These are phyloP conservation scores for Troglohyphantes excavatus DNA, from an alignment of 2,888 invertebrate species.

Conservation along the genomic window DNA sequence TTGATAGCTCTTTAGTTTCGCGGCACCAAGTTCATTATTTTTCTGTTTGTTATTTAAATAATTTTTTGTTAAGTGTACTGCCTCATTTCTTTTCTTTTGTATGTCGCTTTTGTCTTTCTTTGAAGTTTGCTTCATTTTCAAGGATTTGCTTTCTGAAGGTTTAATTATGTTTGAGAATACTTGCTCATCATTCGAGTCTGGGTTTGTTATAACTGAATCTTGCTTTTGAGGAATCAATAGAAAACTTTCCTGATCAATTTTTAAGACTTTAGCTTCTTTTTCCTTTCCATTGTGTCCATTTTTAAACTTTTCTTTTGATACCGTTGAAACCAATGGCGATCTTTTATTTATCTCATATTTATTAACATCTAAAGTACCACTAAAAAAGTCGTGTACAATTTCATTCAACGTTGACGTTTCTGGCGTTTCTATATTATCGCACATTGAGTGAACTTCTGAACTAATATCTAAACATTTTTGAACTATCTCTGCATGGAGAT, in stretches of 20 bases:
- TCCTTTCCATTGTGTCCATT: not conserved
- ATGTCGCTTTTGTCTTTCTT: not conserved
- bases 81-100: not conserved
- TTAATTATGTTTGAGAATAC: not conserved
- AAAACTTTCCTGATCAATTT: not conserved
- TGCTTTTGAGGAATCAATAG: not conserved
- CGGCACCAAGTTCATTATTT: not conserved
- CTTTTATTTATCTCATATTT: constrained; percentile 17
- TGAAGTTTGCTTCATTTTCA: not conserved
- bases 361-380: constrained; percentile 18
- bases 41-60: not conserved
- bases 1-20: not conserved
- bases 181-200: not conserved
- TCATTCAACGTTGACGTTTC: not conserved
- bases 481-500: not conserved
- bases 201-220: not conserved
- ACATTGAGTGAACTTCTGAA: constrained; percentile 30
- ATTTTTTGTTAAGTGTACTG: not conserved
- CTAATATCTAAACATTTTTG: not conserved
- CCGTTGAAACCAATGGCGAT: not conserved
- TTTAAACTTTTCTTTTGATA: not conserved
- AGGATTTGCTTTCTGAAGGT: not conserved
- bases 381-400: constrained; percentile 18
- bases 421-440: constrained; percentile 3
- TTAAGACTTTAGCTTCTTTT: not conserved